A percentile compares a stretch with the other conserved stretches of the same genome.
Evolutionary conservation across 2,797 vertebrate genomes (phyloP).

Genomic region (Sebastolobus altivelis): DNA sequence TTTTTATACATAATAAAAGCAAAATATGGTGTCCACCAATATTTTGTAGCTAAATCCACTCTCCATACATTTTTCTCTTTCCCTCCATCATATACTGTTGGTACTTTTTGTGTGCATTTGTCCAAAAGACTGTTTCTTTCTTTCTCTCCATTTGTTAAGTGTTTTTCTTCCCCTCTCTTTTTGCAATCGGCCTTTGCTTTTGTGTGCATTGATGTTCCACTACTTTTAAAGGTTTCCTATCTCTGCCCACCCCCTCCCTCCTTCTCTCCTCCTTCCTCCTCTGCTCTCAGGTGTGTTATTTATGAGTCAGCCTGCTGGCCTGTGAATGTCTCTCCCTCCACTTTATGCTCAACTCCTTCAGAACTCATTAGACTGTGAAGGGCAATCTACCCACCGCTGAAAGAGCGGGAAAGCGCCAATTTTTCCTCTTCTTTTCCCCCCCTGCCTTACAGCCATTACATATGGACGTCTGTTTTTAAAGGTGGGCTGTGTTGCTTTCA

Average conservation of each 20-base stretch:
- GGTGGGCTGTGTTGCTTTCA: conserved; percentile 25
- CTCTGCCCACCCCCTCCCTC: conserved; percentile 15
- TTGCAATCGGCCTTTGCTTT: conserved; percentile 24
- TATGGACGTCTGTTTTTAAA: conserved; percentile 44
- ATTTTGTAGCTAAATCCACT: neutral
- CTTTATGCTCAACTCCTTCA: conserved; percentile 78
- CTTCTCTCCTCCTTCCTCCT: conserved; percentile 5
- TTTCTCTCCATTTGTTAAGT: conserved; percentile 7
- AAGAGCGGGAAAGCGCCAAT: conserved; percentile 60
- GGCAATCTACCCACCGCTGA: conserved; percentile 71
- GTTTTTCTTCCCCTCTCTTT: neutral
- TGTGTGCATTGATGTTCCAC: conserved; percentile 49
- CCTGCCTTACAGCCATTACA: conserved; percentile 49
- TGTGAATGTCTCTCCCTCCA: conserved; percentile 76
- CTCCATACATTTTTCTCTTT: neutral
- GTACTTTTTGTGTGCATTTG: neutral
- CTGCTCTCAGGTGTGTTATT: conserved; percentile 79
- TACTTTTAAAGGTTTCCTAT: conserved; percentile 59
- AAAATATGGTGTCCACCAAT: neutral
- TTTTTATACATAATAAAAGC: neutral
- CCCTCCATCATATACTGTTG: neutral
- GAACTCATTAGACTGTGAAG: conserved; percentile 83
- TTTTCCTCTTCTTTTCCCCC: conserved; percentile 30
- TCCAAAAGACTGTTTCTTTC: neutral
- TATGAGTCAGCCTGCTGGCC: conserved; percentile 73